Percentiles rank a stretch among this genome's conserved stretches.
Conservation (phyloP, 2,113 vertebrate species). For the Thunnus maccoyii region DNA sequence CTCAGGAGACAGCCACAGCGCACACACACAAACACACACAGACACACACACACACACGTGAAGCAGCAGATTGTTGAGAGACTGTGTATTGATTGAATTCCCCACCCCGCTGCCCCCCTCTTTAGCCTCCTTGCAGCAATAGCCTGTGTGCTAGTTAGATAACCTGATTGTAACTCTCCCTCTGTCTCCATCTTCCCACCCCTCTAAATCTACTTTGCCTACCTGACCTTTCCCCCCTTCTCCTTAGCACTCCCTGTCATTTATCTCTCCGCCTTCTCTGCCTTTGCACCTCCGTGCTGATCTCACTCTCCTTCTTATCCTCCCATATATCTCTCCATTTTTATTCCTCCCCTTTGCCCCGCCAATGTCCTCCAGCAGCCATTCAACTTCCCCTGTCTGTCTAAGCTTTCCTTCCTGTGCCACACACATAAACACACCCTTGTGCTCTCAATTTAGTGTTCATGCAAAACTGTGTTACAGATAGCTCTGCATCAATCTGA, state of each 20-base stretch:
- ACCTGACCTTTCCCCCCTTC: slow-evolving; percentile 36
- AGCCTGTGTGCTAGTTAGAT: slow-evolving; percentile 49
- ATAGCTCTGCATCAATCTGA: not conserved
- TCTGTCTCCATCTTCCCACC: slow-evolving; percentile 26
- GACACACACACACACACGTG: slow-evolving; percentile 5
- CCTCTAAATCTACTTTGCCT: slow-evolving; percentile 60
- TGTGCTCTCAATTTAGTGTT: slow-evolving; percentile 1
- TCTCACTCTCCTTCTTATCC: slow-evolving; percentile 28
- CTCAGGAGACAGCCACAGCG: slow-evolving; percentile 6
- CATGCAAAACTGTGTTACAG: slow-evolving; percentile 6
- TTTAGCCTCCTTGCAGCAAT: slow-evolving; percentile 36
- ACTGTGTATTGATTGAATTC: slow-evolving; percentile 73
- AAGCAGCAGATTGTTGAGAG: slow-evolving; percentile 42
- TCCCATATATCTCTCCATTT: slow-evolving; percentile 36
- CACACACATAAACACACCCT: not conserved
- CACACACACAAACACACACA: slow-evolving; percentile 1
- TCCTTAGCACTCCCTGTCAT: slow-evolving; percentile 30
- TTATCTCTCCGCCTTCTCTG: slow-evolving; percentile 35
- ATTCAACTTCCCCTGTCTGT: slow-evolving; percentile 3
- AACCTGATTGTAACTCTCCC: slow-evolving; percentile 65
- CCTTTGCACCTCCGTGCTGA: not conserved
- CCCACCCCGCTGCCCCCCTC: not conserved
- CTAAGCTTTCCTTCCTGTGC: not conserved
- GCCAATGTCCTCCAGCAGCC: not conserved
- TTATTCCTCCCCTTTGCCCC: slow-evolving; percentile 22